A percentile compares a stretch with the other conserved stretches of the same genome.
phyloP scores from a whole-genome alignment of 2,888 invertebrate species.

The Ennomos erosarius region DNA sequence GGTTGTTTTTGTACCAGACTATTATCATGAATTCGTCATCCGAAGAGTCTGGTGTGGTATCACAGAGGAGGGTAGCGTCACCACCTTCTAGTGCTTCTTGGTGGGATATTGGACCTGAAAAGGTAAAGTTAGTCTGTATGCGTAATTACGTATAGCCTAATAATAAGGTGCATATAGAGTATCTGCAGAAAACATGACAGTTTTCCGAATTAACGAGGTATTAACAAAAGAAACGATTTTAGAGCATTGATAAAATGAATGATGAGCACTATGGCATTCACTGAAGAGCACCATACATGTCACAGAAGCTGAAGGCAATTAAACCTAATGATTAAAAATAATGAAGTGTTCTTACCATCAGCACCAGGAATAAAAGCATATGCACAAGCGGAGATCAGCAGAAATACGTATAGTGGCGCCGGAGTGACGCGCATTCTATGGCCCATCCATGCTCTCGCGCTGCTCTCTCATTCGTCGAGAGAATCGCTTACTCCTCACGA shows the following conservation, averaged over 20 bases:
- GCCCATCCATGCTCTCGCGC: constrained; percentile 78
- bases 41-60: constrained; percentile 78
- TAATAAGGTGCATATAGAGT: too few relatives aligned
- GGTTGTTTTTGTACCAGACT: constrained; percentile 87
- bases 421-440: constrained; percentile 79
- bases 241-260: too few relatives aligned
- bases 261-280: too few relatives aligned
- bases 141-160: too few relatives aligned
- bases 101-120: constrained; percentile 80
- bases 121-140: not conserved
- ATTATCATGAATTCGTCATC: constrained; percentile 86
- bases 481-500: constrained; percentile 41
- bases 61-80: constrained; percentile 83
- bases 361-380: constrained; percentile 73
- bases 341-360: constrained; percentile 63
- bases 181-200: too few relatives aligned
- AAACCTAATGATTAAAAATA: not conserved
- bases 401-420: constrained; percentile 71
- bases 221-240: too few relatives aligned
- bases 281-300: too few relatives aligned
- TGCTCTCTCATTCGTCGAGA: constrained; percentile 63
- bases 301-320: not conserved
- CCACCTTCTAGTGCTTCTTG: constrained; percentile 84
- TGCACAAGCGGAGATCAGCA: constrained; percentile 65
- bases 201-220: not conserved